Percentiles rank a stretch among this genome's conserved stretches.
These are phyloP conservation scores for Anableps anableps DNA, from an alignment of 2,797 vertebrate species.

Conservation along the genomic window DNA sequence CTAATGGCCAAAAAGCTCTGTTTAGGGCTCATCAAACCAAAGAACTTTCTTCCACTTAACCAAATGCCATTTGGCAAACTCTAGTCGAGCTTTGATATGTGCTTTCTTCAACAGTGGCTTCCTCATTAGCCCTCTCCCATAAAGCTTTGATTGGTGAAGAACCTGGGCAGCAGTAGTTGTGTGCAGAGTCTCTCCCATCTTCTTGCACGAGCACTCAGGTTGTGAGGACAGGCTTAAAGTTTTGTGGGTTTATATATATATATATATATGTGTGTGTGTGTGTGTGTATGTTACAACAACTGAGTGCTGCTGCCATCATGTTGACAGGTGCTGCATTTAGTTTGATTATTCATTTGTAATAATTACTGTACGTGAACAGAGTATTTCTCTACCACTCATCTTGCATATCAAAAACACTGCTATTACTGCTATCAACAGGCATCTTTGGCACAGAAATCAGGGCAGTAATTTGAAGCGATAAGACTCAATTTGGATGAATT, in stretches of 20 bases:
- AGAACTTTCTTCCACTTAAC: background rate
- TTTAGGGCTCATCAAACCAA: too few species aligned
- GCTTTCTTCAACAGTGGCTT: background rate
- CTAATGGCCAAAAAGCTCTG: background rate
- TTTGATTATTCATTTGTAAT: background rate
- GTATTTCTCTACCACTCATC: background rate
- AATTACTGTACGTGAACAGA: background rate
- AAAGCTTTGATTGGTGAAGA: too few species aligned
- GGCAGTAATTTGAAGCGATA: constrained; percentile 61
- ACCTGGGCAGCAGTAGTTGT: too few species aligned
- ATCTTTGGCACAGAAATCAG: constrained; percentile 53
- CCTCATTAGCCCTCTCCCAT: background rate
- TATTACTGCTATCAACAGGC: constrained; percentile 41
- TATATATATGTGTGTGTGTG: too few species aligned
- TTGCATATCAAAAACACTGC: constrained; percentile 36
- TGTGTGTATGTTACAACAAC: background rate
- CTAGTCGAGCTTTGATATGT: too few species aligned
- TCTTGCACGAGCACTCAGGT: background rate
- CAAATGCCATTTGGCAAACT: too few species aligned
- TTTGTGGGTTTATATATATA: too few species aligned
- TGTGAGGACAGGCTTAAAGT: background rate
- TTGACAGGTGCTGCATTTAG: background rate
- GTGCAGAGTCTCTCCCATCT: too few species aligned
- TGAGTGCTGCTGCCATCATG: background rate
- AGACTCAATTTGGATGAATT: constrained; percentile 69